Evolutionary conservation across 2,888 invertebrate species (phyloP).

Genomic region (Acleris emargana): DNA sequence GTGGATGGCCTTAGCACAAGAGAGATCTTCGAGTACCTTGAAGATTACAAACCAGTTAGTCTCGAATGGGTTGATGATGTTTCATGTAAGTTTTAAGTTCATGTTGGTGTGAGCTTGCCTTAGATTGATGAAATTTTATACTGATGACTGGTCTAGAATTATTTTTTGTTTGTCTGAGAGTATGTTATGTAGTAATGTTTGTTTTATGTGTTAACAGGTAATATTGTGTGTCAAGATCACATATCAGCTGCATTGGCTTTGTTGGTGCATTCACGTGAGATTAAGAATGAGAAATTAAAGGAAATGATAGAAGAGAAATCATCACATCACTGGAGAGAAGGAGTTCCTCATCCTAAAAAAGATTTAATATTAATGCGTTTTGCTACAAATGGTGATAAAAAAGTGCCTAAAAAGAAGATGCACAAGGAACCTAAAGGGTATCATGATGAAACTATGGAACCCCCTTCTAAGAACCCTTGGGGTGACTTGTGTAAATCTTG

Average conservation of each 20-base stretch:
- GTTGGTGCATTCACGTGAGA: slow-evolving; percentile 81
- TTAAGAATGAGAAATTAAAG: slow-evolving; percentile 66
- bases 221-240: slow-evolving; percentile 86
- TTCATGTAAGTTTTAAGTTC: slow-evolving; percentile 84
- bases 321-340: slow-evolving; percentile 90
- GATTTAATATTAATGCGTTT: slow-evolving; percentile 89
- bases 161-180: too few species aligned
- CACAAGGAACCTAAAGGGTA: slow-evolving; percentile 52
- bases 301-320: slow-evolving; percentile 77
- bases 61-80: slow-evolving; percentile 92
- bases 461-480: slow-evolving; percentile 87
- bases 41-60: slow-evolving; percentile 89
- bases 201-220: slow-evolving; percentile 74
- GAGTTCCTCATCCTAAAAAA: slow-evolving; percentile 85
- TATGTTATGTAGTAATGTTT: too few species aligned
- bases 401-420: slow-evolving; percentile 79
- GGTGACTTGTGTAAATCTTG: slow-evolving; percentile 87
- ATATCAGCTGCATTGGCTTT: slow-evolving; percentile 84
- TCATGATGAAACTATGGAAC: slow-evolving; percentile 57
- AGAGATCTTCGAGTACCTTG: slow-evolving; percentile 91
- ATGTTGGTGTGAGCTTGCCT: not conserved
- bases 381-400: slow-evolving; percentile 89
- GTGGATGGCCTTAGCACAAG: slow-evolving; percentile 89
- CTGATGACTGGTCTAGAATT: too few species aligned
- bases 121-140: too few species aligned